Evolutionary conservation across 2,888 invertebrate genomes (phyloP).

Genomic region (Hololepta plana): DNA sequence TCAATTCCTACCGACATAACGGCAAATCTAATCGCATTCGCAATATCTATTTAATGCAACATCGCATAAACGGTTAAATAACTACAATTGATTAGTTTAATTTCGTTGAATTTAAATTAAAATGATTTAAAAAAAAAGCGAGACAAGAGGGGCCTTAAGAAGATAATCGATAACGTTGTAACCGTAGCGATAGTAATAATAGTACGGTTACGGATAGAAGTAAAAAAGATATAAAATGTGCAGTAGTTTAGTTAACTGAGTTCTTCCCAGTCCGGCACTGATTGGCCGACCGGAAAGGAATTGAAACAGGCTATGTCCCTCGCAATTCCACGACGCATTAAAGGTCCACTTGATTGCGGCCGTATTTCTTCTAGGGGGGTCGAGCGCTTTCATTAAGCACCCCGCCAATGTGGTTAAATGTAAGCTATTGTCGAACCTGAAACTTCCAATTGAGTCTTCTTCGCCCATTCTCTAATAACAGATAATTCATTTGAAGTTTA

Average conservation of each 20-base stretch:
- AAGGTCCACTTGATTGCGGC: slow-evolving; percentile 27
- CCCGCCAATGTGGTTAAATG: slow-evolving; percentile 23
- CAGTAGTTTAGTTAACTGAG: slow-evolving; percentile 16
- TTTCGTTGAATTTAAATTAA: no score
- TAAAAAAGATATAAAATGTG: slow-evolving; percentile 15
- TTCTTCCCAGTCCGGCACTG: slow-evolving; percentile 17
- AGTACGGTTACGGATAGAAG: no score
- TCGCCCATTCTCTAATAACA: slow-evolving; percentile 20
- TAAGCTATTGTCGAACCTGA: slow-evolving; percentile 22
- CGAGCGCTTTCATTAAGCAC: slow-evolving; percentile 23
- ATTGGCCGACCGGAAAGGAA: slow-evolving; percentile 23
- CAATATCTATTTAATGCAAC: no score
- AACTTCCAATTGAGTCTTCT: slow-evolving; percentile 23
- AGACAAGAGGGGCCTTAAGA: no score
- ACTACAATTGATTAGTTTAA: no score
- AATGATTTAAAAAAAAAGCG: no score
- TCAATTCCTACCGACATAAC: no score
- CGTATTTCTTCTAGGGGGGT: slow-evolving; percentile 24
- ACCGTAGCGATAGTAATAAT: no score
- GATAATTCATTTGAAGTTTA: slow-evolving; percentile 21
- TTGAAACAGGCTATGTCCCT: slow-evolving; percentile 24
- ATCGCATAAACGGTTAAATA: no score
- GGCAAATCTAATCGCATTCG: no score
- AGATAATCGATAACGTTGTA: no score
- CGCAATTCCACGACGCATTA: slow-evolving; percentile 24